These are phyloP conservation scores for Psephotus haematonotus DNA, from an alignment of 2,113 vertebrate species.

Conservation along the genomic window DNA sequence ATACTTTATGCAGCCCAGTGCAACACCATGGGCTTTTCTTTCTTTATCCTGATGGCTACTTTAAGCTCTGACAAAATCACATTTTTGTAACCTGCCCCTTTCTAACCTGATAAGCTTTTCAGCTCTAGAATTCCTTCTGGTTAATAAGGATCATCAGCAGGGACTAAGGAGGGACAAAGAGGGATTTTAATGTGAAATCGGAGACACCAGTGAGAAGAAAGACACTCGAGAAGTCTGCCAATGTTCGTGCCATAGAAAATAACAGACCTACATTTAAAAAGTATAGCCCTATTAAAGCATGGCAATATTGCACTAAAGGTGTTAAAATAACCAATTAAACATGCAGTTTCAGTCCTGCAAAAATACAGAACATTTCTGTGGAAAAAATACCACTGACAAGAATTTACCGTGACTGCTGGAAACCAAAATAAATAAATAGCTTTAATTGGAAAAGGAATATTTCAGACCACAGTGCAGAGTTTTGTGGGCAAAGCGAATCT, in stretches of 20 bases:
- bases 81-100: not conserved
- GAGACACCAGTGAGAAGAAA: constrained; percentile 26
- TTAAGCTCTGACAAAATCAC: not conserved
- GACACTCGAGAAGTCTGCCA: constrained; percentile 27
- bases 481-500: constrained; percentile 37
- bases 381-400: constrained; percentile 17
- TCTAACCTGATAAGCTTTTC: not conserved
- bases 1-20: not conserved
- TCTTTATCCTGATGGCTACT: not conserved
- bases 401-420: constrained; percentile 6
- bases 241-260: not conserved
- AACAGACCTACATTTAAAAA: constrained; percentile 21
- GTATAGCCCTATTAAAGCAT: constrained; percentile 22
- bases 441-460: constrained; percentile 54
- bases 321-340: constrained; percentile 65
- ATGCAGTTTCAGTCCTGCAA: constrained; percentile 22
- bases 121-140: constrained; percentile 17
- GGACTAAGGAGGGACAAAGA: constrained; percentile 12
- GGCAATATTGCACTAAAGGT: constrained; percentile 16
- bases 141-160: constrained; percentile 25
- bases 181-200: constrained; percentile 43
- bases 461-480: constrained; percentile 23
- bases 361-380: constrained; percentile 41
- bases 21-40: not conserved
- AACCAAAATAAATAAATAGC: constrained; percentile 62